Evolutionary conservation across 2,797 vertebrate genomes (phyloP), one percentile per base, ranked within the genome.

Genomic region (Mus caroli): DNA sequence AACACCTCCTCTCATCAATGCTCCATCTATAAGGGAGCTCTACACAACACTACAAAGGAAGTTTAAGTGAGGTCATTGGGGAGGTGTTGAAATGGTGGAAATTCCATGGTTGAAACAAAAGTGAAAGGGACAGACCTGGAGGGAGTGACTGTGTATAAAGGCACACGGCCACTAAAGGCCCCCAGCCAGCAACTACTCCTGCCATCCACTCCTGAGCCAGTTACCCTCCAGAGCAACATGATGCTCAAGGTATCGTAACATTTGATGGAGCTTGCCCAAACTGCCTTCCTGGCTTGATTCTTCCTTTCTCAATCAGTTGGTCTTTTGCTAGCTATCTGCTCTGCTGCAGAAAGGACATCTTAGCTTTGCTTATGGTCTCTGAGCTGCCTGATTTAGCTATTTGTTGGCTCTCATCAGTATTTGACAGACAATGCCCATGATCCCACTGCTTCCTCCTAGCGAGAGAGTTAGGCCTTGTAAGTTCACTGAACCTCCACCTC

Each of bases 241-340:
- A 88, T 94, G 97, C 82, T 98, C 92, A 98, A 98, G 98, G 98
- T 98, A 98, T 6, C 73, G 88, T 96, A 64, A 69, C 50, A 4
- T 80, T 97, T 97, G 75, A 14, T 15, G 22, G 79, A 54, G 28
- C 56, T 93, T 84, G 34, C 56, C 92, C 80, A 58, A 85, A 73
- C 15, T 64, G 22, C 14, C 79, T 90, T 91, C 84, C 97, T 69
- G 52, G 31, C 2, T 54, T 60, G 50, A n/a, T 71, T 96, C 69
- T 67, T 80, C 24, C 17, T 95, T 79, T 91, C 88, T 91, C 69
- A 3, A 4, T 91, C n/a, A 52, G 13, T 82, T 91, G 43, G 12
- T 60, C 76, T 87, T 93, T 90, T 19, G 78, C 87, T 22, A 77
- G 40, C 3, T 84, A 26, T 19, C 50, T 82, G 26, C 46, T 78